Evolutionary conservation across 2,113 vertebrate genomes (phyloP), one percentile per base, ranked within the genome.

Genomic region (Myotis yumanensis): DNA sequence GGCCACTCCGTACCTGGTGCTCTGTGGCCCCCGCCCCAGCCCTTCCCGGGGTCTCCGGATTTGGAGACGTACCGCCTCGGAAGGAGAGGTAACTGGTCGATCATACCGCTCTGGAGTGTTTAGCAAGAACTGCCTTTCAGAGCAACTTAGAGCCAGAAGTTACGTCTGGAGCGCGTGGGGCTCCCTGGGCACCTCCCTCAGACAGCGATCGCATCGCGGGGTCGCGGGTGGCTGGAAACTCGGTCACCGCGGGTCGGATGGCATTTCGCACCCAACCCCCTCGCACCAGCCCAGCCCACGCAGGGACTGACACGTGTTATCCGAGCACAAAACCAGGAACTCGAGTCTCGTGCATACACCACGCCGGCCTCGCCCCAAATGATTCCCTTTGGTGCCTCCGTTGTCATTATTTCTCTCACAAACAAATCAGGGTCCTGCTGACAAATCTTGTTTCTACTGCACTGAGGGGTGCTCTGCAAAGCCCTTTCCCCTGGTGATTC

Each of bases 201-300:
- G 91, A 86, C 93, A 92, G 95, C 81, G 91, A 54, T 51, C 86
- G 91, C 84, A 92, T 43, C 28, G 80, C 83, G 80, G 52, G 59
- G 86, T 95, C 75, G 91, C 48, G 37, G 77, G 46, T 80, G 8
- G 95, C 84, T 92, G 97, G 96, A 97, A 97, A 97, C 93, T 73
- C 51, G 59, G 96, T 95, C 97, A 84, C 85, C 3, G 20, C 84
- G 54, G 62, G 92, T 92, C 79, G 7, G 68, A 84, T 48, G 95
- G 96, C 97, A 95, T 96, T 94, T 96, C 51, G 91, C 97, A 95
- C 66, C 89, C 89, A 95, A 82, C 32, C 54, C 89, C 91, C 59
- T 90, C 96, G 89, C 71, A 73, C 90, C 91, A 89, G 94, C 52
- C 93, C 51, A 69, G 73, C 88, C 90, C 80, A 51, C 48, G 95